Percentiles rank a stretch among this genome's conserved stretches.
These are phyloP conservation scores for Recurvirostra avosetta DNA, from an alignment of 2,113 vertebrate genomes.

Conservation along the genomic window DNA sequence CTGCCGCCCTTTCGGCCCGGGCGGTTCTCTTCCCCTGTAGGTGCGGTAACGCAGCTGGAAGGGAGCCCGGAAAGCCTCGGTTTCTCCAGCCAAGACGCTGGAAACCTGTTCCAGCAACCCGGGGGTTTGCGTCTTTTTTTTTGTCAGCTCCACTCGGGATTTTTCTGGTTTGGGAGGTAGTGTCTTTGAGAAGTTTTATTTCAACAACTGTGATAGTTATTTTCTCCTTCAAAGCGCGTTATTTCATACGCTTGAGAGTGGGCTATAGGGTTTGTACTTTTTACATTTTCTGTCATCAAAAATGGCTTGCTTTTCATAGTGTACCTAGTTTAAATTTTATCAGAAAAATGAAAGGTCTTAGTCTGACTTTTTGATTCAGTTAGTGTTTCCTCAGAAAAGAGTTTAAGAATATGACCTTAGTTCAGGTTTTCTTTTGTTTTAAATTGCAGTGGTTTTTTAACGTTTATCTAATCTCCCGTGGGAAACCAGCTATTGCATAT, in stretches of 20 bases:
- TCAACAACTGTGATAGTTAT: accelerated
- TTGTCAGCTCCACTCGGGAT: not conserved
- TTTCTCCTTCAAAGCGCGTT: not conserved
- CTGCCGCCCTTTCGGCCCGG: too few species aligned
- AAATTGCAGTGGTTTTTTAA: not conserved
- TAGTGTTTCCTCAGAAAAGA: not conserved
- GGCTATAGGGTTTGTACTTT: not conserved
- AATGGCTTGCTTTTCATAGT: not conserved
- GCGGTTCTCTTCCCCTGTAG: too few species aligned
- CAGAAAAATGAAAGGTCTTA: not conserved
- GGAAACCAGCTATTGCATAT: not conserved
- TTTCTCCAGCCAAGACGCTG: not conserved
- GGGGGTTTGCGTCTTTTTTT: too few species aligned
- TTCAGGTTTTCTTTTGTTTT: not conserved
- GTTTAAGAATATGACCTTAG: not conserved
- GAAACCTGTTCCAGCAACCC: accelerated
- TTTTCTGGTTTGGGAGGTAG: not conserved
- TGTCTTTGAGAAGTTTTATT: not conserved
- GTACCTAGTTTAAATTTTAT: not conserved
- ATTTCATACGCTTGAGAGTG: not conserved
- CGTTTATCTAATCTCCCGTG: not conserved
- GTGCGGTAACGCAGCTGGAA: accelerated
- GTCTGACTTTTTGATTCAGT: not conserved
- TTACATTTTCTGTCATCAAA: not conserved
- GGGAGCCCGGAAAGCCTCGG: not conserved